These are phyloP conservation scores for Anoncus sp. DNA, from an alignment of 2,888 invertebrate genomes.

Conservation along the genomic window DNA sequence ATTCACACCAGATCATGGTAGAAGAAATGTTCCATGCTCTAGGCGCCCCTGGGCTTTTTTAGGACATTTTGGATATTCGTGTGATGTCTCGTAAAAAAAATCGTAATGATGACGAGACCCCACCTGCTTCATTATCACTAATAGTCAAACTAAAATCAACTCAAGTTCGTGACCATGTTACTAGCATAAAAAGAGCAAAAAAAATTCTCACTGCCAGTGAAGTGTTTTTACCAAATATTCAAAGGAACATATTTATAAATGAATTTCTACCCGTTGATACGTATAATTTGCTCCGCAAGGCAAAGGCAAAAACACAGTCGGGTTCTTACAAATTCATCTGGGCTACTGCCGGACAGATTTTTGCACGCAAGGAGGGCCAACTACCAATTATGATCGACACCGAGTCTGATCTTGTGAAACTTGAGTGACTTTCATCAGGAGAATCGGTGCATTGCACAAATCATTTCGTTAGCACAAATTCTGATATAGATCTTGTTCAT, in stretches of 20 bases:
- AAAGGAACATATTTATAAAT: constrained; percentile 25
- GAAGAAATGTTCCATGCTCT: neutral
- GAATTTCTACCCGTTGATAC: constrained; percentile 8
- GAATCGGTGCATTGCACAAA: too few relatives aligned
- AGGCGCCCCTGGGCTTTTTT: neutral
- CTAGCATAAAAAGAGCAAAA: constrained; percentile 2
- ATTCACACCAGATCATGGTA: neutral
- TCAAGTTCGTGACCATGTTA: constrained; percentile 6
- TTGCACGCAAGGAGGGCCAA: neutral
- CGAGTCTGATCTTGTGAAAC: too few relatives aligned
- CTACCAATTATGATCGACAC: neutral
- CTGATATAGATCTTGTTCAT: neutral
- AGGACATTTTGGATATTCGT: neutral
- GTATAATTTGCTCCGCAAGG: neutral
- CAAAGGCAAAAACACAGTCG: neutral
- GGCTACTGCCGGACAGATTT: neutral
- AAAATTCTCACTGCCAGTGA: neutral
- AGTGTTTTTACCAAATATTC: neutral
- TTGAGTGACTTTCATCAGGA: too few relatives aligned
- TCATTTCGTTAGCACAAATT: too few relatives aligned
- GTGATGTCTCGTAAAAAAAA: too few relatives aligned
- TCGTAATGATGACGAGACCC: neutral
- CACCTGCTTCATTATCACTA: too few relatives aligned
- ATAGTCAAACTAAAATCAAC: neutral
- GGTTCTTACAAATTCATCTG: neutral